Evolutionary conservation across 1,140 invertebrate genomes (phyloP).

Genomic region (Drosophila punjabiensis): DNA sequence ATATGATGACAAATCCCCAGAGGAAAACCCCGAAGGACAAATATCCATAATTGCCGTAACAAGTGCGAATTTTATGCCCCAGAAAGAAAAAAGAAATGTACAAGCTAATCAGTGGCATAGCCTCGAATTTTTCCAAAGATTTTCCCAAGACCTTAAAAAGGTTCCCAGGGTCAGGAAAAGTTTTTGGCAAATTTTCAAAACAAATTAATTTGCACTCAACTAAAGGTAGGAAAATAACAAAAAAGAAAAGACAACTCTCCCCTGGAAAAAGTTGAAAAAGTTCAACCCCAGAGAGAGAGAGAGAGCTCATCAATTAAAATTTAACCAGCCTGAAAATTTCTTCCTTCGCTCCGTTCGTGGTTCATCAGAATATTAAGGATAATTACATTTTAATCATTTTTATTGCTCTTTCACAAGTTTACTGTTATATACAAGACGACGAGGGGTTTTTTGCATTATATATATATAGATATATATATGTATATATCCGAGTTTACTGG

Average conservation of each 20-base stretch:
- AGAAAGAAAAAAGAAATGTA: slow-evolving; percentile 34
- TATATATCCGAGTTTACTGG: slow-evolving; percentile 23
- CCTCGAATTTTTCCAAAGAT: slow-evolving; percentile 31
- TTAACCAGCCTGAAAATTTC: slow-evolving; percentile 49
- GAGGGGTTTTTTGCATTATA: slow-evolving; percentile 57
- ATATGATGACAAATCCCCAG: slow-evolving; percentile 51
- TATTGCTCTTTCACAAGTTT: slow-evolving; percentile 84
- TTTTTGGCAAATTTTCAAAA: slow-evolving; percentile 78
- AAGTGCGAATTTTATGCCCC: slow-evolving; percentile 60
- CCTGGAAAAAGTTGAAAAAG: slow-evolving; percentile 72
- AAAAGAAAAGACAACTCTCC: not conserved
- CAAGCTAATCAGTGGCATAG: slow-evolving; percentile 42
- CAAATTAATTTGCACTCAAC: slow-evolving; percentile 79
- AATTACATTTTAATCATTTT: slow-evolving; percentile 85
- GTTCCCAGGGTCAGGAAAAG: slow-evolving; percentile 36
- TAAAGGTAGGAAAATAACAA: slow-evolving; percentile 36
- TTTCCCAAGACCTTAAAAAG: slow-evolving; percentile 57
- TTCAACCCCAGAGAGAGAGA: slow-evolving; percentile 63
- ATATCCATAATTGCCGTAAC: slow-evolving; percentile 77
- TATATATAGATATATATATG: slow-evolving; percentile 44
- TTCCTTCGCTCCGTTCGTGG: slow-evolving; percentile 12
- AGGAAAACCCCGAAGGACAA: slow-evolving; percentile 26
- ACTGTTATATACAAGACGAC: slow-evolving; percentile 75
- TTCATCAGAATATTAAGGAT: slow-evolving; percentile 82
- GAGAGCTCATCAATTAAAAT: slow-evolving; percentile 81